phyloP scores from a whole-genome alignment of 2,113 vertebrate species.

The Elephantulus edwardii region DNA sequence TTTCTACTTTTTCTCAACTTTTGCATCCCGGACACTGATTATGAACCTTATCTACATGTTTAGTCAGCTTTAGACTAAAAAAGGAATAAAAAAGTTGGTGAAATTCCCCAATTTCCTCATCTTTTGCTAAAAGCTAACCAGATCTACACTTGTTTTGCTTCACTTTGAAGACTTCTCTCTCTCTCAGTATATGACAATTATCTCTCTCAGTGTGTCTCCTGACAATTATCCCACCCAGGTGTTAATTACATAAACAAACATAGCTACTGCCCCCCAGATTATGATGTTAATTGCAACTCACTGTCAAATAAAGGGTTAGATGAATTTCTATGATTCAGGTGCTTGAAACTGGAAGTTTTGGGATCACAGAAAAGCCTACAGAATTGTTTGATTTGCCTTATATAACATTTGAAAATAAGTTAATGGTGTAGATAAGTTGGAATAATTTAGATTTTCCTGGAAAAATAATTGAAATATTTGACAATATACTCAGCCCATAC shows the following conservation, averaged over 20 bases:
- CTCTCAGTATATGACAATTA: not conserved
- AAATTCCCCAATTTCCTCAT: no score
- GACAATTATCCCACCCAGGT: slow-evolving; percentile 46
- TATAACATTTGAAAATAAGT: not conserved
- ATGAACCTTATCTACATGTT: no score
- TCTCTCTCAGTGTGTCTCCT: slow-evolving; percentile 2
- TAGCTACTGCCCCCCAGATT: not conserved
- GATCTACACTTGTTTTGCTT: no score
- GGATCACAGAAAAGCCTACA: not conserved
- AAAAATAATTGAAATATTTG: not conserved
- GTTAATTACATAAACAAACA: slow-evolving; percentile 60
- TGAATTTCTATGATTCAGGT: slow-evolving; percentile 14
- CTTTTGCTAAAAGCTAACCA: no score
- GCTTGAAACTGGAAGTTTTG: not conserved
- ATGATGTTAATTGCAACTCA: not conserved
- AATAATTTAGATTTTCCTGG: not conserved
- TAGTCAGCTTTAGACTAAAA: no score
- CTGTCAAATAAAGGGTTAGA: not conserved
- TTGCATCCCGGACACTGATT: no score
- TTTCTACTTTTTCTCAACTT: no score
- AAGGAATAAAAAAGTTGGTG: no score
- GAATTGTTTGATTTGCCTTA: not conserved
- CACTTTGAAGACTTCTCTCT: slow-evolving; percentile 57
- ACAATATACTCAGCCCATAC: not conserved
- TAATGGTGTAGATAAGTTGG: not conserved